Evolutionary conservation across 2,888 invertebrate genomes (phyloP).

Genomic region (Camponotus fellah): DNA sequence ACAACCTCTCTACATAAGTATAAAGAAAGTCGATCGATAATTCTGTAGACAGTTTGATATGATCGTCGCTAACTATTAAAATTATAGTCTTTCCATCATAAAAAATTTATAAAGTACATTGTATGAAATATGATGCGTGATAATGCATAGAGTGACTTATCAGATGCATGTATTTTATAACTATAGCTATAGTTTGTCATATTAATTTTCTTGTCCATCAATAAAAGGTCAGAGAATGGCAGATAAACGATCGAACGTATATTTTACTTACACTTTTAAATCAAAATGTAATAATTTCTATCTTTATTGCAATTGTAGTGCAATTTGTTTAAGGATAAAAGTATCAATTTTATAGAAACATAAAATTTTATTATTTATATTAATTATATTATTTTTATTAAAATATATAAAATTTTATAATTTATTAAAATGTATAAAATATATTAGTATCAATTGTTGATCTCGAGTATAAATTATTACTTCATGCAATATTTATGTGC

Average conservation of each 20-base stretch:
- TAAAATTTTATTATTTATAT: not conserved
- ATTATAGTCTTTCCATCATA: conserved; percentile 19
- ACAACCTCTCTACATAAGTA: not conserved
- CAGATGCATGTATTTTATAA: not conserved
- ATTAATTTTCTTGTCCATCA: conserved; percentile 28
- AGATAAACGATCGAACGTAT: not conserved
- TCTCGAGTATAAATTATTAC: not conserved
- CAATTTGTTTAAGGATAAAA: not conserved
- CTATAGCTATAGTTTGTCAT: conserved; percentile 7
- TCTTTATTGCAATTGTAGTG: not conserved
- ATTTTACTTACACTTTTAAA: not conserved
- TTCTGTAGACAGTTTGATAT: not conserved
- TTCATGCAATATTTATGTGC: not conserved
- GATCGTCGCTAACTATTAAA: conserved; percentile 12
- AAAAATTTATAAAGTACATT: conserved; percentile 24
- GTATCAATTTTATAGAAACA: not conserved
- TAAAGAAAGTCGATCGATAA: not conserved
- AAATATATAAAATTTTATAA: not conserved
- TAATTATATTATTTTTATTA: no score
- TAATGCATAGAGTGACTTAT: not conserved
- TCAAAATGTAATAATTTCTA: not conserved
- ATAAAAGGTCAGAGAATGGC: not conserved
- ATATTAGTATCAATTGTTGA: not conserved
- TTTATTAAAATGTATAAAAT: no score
- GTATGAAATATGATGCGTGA: not conserved